Evolutionary conservation across 1,140 invertebrate genomes (phyloP).

Genomic region (Sipha flava): DNA sequence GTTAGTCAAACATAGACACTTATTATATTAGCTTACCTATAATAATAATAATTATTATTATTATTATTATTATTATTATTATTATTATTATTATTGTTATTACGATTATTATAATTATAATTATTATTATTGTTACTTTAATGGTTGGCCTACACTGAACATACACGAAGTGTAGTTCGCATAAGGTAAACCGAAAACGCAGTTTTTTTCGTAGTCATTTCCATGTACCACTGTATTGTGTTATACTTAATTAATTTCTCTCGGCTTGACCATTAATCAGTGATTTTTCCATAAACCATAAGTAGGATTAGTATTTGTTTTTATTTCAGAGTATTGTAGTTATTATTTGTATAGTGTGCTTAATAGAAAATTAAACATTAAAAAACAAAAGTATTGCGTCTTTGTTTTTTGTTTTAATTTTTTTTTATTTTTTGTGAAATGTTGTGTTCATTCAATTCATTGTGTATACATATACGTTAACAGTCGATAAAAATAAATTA

Average conservation of each 20-base stretch:
- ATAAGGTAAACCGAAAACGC: neutral
- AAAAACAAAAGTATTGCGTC: neutral
- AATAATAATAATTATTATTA: neutral
- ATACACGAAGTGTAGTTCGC: neutral
- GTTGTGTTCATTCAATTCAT: neutral
- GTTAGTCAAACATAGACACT: conserved; percentile 5
- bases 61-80: neutral
- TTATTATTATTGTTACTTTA: neutral
- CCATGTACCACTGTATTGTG: neutral
- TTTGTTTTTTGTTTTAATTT: neutral
- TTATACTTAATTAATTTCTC: neutral
- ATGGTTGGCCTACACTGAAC: neutral
- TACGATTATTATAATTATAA: neutral
- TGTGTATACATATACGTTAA: neutral
- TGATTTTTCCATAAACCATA: neutral
- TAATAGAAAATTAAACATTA: neutral
- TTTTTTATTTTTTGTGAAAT: neutral
- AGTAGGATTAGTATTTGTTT: neutral
- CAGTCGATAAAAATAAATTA: too few relatives aligned
- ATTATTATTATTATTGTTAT: neutral
- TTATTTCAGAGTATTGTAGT: conserved; percentile 2
- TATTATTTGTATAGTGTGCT: conserved; percentile 2
- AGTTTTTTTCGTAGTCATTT: conserved; percentile 7
- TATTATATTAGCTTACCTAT: neutral
- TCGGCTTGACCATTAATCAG: neutral